Conservation (phyloP, 1,140 invertebrate genomes). For the Bactericera cockerelli region DNA sequence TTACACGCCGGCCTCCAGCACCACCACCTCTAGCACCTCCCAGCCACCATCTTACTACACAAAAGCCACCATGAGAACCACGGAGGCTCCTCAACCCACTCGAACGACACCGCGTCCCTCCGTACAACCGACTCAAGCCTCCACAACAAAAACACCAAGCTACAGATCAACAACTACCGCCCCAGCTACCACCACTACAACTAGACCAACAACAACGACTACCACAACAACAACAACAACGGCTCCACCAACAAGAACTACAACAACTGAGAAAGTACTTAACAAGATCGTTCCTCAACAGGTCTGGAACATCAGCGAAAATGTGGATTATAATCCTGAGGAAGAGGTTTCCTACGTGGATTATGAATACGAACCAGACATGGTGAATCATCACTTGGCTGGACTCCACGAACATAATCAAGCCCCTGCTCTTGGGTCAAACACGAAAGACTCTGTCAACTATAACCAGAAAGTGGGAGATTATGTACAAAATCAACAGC, state of each 20-base stretch:
- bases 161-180: slow-evolving; percentile 10
- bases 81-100: background rate
- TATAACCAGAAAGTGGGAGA: background rate
- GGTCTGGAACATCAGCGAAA: background rate
- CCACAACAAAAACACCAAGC: too few species aligned
- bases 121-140: too few species aligned
- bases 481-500: slow-evolving; percentile 10
- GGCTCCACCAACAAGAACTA: slow-evolving; percentile 18
- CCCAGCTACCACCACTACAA: background rate
- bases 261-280: slow-evolving; percentile 11
- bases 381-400: slow-evolving; percentile 4
- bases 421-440: background rate
- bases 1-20: slow-evolving; percentile 28
- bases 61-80: slow-evolving; percentile 2
- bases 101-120: slow-evolving; percentile 8
- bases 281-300: background rate
- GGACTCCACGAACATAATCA: background rate
- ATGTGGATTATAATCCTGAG: background rate
- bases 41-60: slow-evolving; percentile 24
- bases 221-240: slow-evolving; percentile 20
- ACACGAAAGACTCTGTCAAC: slow-evolving; percentile 11
- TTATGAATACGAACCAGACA: slow-evolving; percentile 10
- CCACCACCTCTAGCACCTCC: slow-evolving; percentile 27
- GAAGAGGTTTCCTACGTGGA: slow-evolving; percentile 6
- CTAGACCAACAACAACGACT: slow-evolving; percentile 19